Percentiles rank a stretch among this genome's conserved stretches.
These are phyloP conservation scores for Nomada lathburiana DNA, from an alignment of 2,888 invertebrate genomes.

Conservation along the genomic window DNA sequence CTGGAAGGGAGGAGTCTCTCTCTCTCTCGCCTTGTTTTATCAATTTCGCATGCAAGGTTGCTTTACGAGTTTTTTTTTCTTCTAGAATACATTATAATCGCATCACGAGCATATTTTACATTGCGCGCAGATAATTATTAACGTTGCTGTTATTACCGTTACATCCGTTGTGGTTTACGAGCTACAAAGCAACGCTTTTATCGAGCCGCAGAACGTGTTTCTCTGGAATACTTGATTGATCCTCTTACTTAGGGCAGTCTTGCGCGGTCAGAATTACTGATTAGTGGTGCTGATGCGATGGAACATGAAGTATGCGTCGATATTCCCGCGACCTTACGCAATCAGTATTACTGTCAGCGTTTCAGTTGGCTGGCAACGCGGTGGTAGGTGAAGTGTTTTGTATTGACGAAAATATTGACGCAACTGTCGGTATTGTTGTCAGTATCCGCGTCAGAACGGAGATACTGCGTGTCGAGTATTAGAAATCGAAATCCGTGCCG, in stretches of 20 bases:
- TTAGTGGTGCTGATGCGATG: too few relatives aligned
- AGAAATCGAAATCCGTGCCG: too few relatives aligned
- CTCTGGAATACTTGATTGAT: conserved; percentile 12
- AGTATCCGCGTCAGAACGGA: too few relatives aligned
- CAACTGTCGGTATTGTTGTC: too few relatives aligned
- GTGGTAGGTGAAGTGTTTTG: too few relatives aligned
- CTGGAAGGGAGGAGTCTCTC: neutral
- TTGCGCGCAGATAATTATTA: conserved; percentile 76
- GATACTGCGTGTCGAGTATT: too few relatives aligned
- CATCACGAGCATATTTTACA: conserved; percentile 68
- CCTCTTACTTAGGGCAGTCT: conserved; percentile 10
- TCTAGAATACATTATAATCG: conserved; percentile 69
- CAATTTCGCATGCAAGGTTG: conserved; percentile 64
- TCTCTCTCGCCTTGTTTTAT: conserved; percentile 23
- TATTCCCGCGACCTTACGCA: too few relatives aligned
- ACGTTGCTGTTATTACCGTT: conserved; percentile 78
- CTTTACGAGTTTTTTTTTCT: conserved; percentile 70
- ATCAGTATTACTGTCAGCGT: too few relatives aligned
- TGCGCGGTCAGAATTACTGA: too few relatives aligned
- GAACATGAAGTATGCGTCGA: too few relatives aligned
- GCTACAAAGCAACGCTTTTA: conserved; percentile 73
- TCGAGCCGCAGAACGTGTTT: conserved; percentile 72
- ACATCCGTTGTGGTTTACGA: conserved; percentile 67
- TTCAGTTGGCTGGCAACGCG: too few relatives aligned
- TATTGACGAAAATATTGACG: too few relatives aligned